Conservation (phyloP, 2,113 vertebrate species). For the Meriones unguiculatus region DNA sequence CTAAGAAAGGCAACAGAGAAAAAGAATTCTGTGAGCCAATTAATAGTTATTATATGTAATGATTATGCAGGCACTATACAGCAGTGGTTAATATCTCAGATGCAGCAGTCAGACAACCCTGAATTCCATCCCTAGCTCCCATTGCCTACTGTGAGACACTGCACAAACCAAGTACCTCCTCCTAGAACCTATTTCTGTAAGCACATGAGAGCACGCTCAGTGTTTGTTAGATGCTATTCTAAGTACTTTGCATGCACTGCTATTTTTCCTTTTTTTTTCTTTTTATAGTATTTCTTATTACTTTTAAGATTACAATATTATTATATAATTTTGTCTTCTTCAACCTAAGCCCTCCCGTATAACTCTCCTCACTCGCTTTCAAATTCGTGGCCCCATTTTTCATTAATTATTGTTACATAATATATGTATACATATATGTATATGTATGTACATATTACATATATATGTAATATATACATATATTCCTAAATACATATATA, state of each 20-base stretch:
- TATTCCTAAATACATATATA: neutral
- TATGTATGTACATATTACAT: neutral
- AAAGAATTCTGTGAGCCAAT: neutral
- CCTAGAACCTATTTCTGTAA: neutral
- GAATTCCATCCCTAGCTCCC: neutral
- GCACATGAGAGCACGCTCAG: neutral
- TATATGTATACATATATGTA: neutral
- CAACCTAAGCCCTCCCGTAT: neutral
- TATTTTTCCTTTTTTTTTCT: neutral
- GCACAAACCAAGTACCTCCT: neutral
- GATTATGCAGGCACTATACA: no score
- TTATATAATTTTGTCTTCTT: neutral
- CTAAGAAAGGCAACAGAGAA: neutral
- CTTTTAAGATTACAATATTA: neutral
- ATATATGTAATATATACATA: no score
- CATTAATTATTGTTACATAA: neutral
- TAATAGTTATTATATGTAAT: neutral
- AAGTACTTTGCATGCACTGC: neutral
- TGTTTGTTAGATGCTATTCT: neutral
- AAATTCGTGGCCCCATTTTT: neutral
- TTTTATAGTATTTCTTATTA: neutral
- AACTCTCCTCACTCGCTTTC: neutral
- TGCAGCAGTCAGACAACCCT: neutral
- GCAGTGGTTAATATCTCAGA: neutral
- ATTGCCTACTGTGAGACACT: neutral